Evolutionary conservation across 2,888 invertebrate species (phyloP).

Genomic region (Diploptera punctata): DNA sequence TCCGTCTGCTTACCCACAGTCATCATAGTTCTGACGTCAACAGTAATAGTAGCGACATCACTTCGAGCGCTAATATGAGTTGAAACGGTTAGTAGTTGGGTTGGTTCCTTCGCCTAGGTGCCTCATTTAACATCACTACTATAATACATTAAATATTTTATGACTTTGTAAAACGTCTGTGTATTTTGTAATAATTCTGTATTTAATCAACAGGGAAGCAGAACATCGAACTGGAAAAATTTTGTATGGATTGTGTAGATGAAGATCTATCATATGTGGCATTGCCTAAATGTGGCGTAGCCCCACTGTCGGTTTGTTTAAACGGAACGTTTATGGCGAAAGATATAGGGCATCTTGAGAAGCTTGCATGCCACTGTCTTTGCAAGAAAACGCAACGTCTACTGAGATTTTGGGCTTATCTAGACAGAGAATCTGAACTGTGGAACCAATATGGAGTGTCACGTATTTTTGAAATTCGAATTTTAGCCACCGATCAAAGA

Average conservation of each 20-base stretch:
- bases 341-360: conserved; percentile 21
- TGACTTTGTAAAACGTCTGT: too few species aligned
- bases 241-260: conserved; percentile 28
- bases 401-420: conserved; percentile 34
- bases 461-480: conserved; percentile 34
- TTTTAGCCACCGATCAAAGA: conserved; percentile 33
- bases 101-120: too few species aligned
- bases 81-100: too few species aligned
- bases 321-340: conserved; percentile 1
- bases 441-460: conserved; percentile 25
- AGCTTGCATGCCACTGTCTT: conserved; percentile 28
- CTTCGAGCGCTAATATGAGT: too few species aligned
- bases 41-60: too few species aligned
- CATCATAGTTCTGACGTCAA: too few species aligned
- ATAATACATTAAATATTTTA: too few species aligned
- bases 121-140: too few species aligned
- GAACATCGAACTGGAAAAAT: conserved; percentile 32
- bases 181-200: too few species aligned
- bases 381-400: conserved; percentile 32
- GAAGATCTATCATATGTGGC: conserved; percentile 38
- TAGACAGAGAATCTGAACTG: conserved; percentile 36
- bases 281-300: conserved; percentile 9
- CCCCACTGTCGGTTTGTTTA: neutral
- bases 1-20: too few species aligned
- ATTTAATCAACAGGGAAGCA: neutral